Evolutionary conservation across 2,888 invertebrate genomes (phyloP).

Genomic region (Drosophila villosipedis): DNA sequence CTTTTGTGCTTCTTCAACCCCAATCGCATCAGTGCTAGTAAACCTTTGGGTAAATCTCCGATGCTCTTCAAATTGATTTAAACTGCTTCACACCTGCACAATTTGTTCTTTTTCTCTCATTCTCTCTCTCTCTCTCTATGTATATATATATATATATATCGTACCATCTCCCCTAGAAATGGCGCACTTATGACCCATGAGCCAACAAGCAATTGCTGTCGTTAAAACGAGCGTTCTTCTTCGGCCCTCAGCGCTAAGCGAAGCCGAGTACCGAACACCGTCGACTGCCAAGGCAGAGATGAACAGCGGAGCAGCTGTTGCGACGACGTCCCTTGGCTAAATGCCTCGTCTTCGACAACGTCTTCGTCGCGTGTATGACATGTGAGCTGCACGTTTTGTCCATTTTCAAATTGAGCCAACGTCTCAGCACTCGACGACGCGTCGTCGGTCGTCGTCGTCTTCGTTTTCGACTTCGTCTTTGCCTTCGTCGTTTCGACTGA

Average conservation of each 20-base stretch:
- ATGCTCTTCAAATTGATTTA: background rate
- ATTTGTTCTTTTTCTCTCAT: background rate
- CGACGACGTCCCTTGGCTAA: constrained; percentile 26
- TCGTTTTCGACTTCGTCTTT: constrained; percentile 10
- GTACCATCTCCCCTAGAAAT: background rate
- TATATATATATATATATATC: too few relatives aligned
- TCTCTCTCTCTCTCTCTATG: background rate
- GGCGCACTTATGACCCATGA: constrained; percentile 10
- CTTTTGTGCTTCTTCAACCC: constrained; percentile 9
- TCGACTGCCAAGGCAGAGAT: background rate
- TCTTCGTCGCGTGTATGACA: constrained; percentile 77
- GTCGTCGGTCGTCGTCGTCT: constrained; percentile 23
- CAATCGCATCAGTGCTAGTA: background rate
- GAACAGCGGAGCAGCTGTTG: constrained; percentile 46
- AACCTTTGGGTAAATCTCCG: background rate
- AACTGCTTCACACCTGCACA: constrained; percentile 40
- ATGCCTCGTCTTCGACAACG: constrained; percentile 25
- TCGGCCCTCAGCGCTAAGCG: background rate
- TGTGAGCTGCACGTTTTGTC: constrained; percentile 82
- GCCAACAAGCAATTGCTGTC: constrained; percentile 23
- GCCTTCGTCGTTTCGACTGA: constrained; percentile 41
- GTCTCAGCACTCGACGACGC: constrained; percentile 59
- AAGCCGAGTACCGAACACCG: background rate
- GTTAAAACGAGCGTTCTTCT: constrained; percentile 9
- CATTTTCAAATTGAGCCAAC: constrained; percentile 79